Evolutionary conservation across 2,888 invertebrate species (phyloP), one percentile per base, ranked within the genome.

Genomic region (Archips xylosteana): DNA sequence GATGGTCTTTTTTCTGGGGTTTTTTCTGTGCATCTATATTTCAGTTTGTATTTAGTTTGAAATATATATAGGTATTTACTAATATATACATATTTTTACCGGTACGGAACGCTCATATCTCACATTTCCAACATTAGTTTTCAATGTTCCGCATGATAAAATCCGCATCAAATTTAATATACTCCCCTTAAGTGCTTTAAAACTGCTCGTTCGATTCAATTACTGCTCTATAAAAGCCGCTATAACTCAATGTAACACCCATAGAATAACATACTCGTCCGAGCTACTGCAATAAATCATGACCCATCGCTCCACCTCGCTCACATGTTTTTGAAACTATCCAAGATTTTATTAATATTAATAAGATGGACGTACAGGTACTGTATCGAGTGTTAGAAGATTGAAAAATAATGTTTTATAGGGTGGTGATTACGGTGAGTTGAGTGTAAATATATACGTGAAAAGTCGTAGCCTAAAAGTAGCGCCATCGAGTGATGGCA

Each of bases 251-350:
- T 23, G 70, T 57, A 61, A 62, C 74, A 73, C 71, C 80, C 83
- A 81, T 83, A 83, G 83, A 84, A 85, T 83, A 84, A 61, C 65
- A 61, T 45, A 32, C 32, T 61, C 63, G 5, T 34, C 13, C 32
- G 12, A 54, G 49, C 34, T 10, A 39, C 12, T 13, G 39, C 47
- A n/a, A 73, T 73, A 64, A 69, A 73, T 73, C 73, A 73, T 36
- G 45, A 2, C 81, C 66, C 57, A 36, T 63, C 71, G 23, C 23
- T 23, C 77, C 32, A 76, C 78, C 78, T 70, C 79, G 78, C 81
- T 83, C 83, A 83, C 83, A 82, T 80, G 80, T 82, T 84, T 83
- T 82, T 80, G 80, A 81, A 79, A 80, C 80, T 77, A 77, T 76
- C 71, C 78, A 73, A 59, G 59, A 39, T 63, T 69, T 64, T 64